These are phyloP conservation scores for Anorthoa munda DNA, from an alignment of 2,888 invertebrate species.

Conservation along the genomic window DNA sequence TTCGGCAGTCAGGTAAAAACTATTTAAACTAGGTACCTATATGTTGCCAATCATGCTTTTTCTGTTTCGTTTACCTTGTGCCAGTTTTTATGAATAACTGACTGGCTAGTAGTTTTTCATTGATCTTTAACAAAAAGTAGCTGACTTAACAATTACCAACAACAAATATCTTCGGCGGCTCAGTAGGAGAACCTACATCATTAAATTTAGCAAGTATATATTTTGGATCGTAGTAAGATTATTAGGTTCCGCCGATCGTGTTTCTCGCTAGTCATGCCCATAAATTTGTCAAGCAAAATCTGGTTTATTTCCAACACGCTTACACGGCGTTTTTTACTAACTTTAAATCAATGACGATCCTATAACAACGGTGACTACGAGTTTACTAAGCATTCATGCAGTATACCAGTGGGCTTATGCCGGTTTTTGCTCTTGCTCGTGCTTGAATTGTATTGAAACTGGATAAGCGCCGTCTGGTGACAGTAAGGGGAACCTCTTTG, in stretches of 20 bases:
- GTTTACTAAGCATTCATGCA: background rate
- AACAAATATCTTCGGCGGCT: background rate
- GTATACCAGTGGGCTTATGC: too few species aligned
- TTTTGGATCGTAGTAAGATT: background rate
- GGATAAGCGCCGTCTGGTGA: too few species aligned
- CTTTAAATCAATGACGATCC: background rate
- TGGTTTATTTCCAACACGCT: constrained; percentile 3
- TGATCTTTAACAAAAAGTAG: background rate
- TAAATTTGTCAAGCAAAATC: background rate
- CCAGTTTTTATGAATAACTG: constrained; percentile 21
- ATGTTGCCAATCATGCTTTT: background rate
- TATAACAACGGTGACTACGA: background rate
- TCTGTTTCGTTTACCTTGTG: constrained; percentile 12
- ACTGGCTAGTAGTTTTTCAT: background rate
- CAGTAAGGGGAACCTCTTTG: too few species aligned
- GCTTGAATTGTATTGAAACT: too few species aligned
- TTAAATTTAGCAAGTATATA: background rate
- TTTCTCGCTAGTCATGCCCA: constrained; percentile 13
- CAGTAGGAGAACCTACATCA: background rate
- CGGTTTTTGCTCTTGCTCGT: too few species aligned
- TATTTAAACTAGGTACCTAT: too few species aligned
- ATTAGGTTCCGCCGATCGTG: background rate
- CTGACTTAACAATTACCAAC: background rate
- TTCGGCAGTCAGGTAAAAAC: too few species aligned
- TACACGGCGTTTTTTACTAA: background rate